Evolutionary conservation across 1,140 invertebrate species (phyloP).

Genomic region (Apis cerana): DNA sequence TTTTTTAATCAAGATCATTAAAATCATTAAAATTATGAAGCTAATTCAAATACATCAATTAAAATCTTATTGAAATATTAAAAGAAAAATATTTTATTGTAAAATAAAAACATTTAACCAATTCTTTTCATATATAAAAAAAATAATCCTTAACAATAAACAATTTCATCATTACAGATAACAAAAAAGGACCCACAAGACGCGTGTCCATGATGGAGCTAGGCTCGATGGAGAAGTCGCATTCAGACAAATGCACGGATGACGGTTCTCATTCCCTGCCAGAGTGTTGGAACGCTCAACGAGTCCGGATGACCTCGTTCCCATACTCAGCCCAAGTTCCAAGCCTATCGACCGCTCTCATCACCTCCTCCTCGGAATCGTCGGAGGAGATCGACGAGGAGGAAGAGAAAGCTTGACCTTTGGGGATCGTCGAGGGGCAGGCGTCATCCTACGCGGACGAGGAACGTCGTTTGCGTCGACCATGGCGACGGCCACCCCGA

Average conservation of each 20-base stretch:
- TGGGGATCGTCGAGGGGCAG: slow-evolving; percentile 68
- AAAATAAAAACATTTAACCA: no score
- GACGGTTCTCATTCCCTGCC: slow-evolving; percentile 77
- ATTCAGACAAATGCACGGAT: slow-evolving; percentile 71
- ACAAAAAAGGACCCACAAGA: slow-evolving; percentile 52
- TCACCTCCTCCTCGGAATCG: slow-evolving; percentile 77
- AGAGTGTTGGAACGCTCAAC: slow-evolving; percentile 76
- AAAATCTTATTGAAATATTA: no score
- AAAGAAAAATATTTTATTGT: no score
- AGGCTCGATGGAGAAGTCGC: slow-evolving; percentile 64
- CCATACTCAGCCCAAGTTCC: slow-evolving; percentile 71
- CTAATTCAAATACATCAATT: no score
- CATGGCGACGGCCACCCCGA: slow-evolving; percentile 63
- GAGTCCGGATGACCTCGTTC: slow-evolving; percentile 72
- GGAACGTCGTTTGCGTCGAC: slow-evolving; percentile 69
- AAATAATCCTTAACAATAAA: no score
- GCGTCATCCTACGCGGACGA: slow-evolving; percentile 59
- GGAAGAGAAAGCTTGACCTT: slow-evolving; percentile 75
- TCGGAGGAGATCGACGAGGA: slow-evolving; percentile 78
- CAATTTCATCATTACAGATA: slow-evolving; percentile 18
- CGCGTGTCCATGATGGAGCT: slow-evolving; percentile 81
- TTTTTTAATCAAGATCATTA: no score
- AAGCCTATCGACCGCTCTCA: slow-evolving; percentile 76
- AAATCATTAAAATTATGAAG: no score
- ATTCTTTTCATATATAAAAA: no score